phyloP scores from a whole-genome alignment of 2,888 invertebrate species.

The Cheilosia vernalis region DNA sequence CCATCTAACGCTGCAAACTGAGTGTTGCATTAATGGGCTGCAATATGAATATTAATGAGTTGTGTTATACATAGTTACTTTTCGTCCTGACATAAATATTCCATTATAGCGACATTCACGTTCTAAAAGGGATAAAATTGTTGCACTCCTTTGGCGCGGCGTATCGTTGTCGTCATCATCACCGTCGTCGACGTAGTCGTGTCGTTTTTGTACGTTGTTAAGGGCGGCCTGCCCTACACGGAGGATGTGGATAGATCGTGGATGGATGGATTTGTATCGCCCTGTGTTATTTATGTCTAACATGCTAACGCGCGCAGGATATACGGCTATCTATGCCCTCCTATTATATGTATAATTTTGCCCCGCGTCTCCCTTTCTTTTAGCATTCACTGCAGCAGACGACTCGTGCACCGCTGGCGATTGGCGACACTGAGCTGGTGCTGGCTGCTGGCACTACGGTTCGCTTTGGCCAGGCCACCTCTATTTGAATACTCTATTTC shows the following conservation, averaged over 20 bases:
- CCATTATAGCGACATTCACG: slow-evolving; percentile 71
- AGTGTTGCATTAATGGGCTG: slow-evolving; percentile 74
- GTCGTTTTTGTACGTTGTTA: slow-evolving; percentile 8
- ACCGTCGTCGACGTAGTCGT: neutral
- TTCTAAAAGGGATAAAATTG: slow-evolving; percentile 71
- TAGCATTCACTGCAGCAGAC: slow-evolving; percentile 6
- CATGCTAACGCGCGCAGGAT: slow-evolving; percentile 49
- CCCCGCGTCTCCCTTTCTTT: slow-evolving; percentile 1
- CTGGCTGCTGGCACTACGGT: neutral
- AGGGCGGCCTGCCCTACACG: slow-evolving; percentile 9
- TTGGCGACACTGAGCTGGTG: slow-evolving; percentile 22
- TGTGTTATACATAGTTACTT: slow-evolving; percentile 64
- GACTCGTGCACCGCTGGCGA: neutral
- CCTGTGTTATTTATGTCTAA: slow-evolving; percentile 54
- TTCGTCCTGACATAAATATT: slow-evolving; percentile 73
- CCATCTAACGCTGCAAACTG: slow-evolving; percentile 44
- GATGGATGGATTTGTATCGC: slow-evolving; percentile 52
- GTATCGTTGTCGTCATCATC: slow-evolving; percentile 15
- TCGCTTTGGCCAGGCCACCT: slow-evolving; percentile 28
- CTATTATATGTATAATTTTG: neutral
- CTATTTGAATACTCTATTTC: slow-evolving; percentile 47
- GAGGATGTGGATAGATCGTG: slow-evolving; percentile 22
- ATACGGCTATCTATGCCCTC: slow-evolving; percentile 34
- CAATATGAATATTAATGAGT: slow-evolving; percentile 75
- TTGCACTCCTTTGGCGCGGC: slow-evolving; percentile 44